Base-by-base conservation (phyloP, 2,888 invertebrate genomes). In the Leuctra nigra region DNA sequence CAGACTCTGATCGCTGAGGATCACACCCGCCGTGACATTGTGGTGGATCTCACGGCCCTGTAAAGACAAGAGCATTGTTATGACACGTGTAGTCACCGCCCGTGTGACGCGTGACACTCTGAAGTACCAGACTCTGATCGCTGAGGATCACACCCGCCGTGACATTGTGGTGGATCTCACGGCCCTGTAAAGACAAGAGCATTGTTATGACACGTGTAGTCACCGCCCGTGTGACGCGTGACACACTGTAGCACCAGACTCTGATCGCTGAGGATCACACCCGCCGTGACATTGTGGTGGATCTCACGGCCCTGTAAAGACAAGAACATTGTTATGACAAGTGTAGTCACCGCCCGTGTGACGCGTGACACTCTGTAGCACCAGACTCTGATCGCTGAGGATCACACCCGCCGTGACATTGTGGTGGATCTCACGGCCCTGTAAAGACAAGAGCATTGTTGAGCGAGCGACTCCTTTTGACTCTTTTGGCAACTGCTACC, bases 21-120 rank as follows among this genome's bases (percentile, higher is more conserved):
- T 88, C 57, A 91, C 78, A 35, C 91, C 91, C 11, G 84, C 84
- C 2, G 83, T 84, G 63, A 85, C 81, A 73, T 91, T 91, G 73
- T 89, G 89, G 73, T 82, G 86, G 65, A 91, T 82, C 72, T 91
- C 91, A 59, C 80, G 81, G 63, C 86, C 87, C 91, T 91, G 74
- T 3, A 69, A n/a, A n/a, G n/a, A n/a, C n/a, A n/a, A n/a, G n/a
- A n/a, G n/a, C n/a, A n/a, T n/a, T n/a, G n/a, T n/a, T n/a, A n/a
- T n/a, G 78, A 69, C 92, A 92, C 56, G 87, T 88, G 74, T 91
- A 92, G 71, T 88, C 86, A 3, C 92, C 91, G n/a, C 89, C 90
- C 25, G 88, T 86, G 59, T 83, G 81, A 60, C 90, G 77, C 44
- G 86, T 87, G 59, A 92, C 87, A 64, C 86, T 86, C 71, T 91